Percentiles rank a stretch among this genome's conserved stretches.
phyloP scores from a whole-genome alignment of 2,888 invertebrate genomes.

The Punctoribates punctum region DNA sequence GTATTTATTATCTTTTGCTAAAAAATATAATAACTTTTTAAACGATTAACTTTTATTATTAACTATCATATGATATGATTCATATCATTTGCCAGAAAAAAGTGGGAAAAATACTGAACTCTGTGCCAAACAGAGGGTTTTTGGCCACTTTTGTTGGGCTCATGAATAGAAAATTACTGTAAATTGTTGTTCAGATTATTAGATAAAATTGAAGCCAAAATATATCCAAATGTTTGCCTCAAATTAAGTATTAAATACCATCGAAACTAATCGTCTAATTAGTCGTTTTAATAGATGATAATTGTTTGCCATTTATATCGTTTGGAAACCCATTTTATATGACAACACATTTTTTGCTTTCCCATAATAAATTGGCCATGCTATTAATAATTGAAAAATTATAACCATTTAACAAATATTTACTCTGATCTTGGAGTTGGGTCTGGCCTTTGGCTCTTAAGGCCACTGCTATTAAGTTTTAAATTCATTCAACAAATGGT shows the following conservation, averaged over 20 bases:
- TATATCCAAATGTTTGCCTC: not conserved
- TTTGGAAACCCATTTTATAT: not conserved
- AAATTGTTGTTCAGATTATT: conserved; percentile 3
- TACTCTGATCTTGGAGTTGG: not conserved
- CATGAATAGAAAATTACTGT: conserved; percentile 29
- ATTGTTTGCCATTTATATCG: conserved; percentile 13
- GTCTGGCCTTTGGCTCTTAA: not conserved
- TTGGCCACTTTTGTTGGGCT: not conserved
- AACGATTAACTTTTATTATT: conserved; percentile 2
- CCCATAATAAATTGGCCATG: conserved; percentile 24
- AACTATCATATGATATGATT: not conserved
- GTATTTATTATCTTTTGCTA: conserved; percentile 8
- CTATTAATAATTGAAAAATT: conserved; percentile 27
- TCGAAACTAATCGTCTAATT: conserved; percentile 13
- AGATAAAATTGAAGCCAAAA: not conserved
- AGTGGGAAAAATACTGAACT: not conserved
- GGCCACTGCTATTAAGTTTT: not conserved
- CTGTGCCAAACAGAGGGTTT: not conserved
- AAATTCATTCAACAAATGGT: not conserved
- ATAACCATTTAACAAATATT: no score
- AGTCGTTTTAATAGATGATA: conserved; percentile 13
- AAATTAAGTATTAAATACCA: not conserved
- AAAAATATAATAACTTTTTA: conserved; percentile 3
- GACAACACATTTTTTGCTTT: conserved; percentile 25
- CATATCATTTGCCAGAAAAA: not conserved